A percentile compares a stretch with the other conserved stretches of the same genome.
These are phyloP conservation scores for Ormyrus labotus DNA, from an alignment of 2,888 invertebrate genomes.

Conservation along the genomic window DNA sequence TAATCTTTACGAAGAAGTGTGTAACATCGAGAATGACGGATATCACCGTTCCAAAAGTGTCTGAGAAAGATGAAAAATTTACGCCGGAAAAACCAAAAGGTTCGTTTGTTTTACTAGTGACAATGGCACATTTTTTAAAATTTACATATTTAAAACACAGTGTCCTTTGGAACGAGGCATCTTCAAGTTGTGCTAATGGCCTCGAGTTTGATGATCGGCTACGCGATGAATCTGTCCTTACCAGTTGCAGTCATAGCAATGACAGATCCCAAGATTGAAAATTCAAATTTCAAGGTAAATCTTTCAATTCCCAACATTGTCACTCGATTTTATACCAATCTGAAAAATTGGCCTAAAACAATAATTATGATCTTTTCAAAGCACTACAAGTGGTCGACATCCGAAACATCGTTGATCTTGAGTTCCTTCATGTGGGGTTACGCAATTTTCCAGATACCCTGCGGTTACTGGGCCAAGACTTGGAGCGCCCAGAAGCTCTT, in stretches of 20 bases:
- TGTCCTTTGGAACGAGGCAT: slow-evolving; percentile 77
- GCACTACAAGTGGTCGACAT: slow-evolving; percentile 78
- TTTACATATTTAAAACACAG: no score
- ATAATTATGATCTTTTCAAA: no score
- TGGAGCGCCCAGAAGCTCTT: slow-evolving; percentile 77
- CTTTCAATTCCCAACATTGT: neutral
- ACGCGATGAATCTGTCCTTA: slow-evolving; percentile 77
- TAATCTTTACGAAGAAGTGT: no score
- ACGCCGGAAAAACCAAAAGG: neutral
- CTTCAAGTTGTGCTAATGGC: slow-evolving; percentile 78
- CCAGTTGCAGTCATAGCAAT: slow-evolving; percentile 78
- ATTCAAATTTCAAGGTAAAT: slow-evolving; percentile 1
- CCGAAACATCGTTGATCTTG: slow-evolving; percentile 79
- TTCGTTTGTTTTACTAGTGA: no score
- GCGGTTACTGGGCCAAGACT: slow-evolving; percentile 78
- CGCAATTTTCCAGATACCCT: slow-evolving; percentile 83
- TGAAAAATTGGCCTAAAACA: neutral
- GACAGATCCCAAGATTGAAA: slow-evolving; percentile 66
- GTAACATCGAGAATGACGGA: no score
- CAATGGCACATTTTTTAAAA: no score
- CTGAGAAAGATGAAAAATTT: no score
- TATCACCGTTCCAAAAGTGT: no score
- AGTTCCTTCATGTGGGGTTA: slow-evolving; percentile 89
- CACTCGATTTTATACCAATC: neutral
- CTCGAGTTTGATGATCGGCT: slow-evolving; percentile 76